These are phyloP conservation scores for Ectemnius cavifrons DNA, from an alignment of 2,888 invertebrate genomes.

Conservation along the genomic window DNA sequence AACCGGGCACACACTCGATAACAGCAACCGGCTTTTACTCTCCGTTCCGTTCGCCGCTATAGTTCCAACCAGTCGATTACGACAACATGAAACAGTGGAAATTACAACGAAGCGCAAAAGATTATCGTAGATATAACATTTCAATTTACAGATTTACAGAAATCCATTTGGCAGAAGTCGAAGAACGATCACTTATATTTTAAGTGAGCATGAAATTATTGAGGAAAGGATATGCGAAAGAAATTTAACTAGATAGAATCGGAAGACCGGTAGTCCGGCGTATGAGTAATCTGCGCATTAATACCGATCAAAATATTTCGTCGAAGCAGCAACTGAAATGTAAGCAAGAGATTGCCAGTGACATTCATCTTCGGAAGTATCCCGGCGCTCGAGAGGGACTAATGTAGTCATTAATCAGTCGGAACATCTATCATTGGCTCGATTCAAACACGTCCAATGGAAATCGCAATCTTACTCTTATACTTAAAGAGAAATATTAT, in stretches of 20 bases:
- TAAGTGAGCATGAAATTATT: too few relatives aligned
- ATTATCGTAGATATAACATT: too few relatives aligned
- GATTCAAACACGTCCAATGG: too few relatives aligned
- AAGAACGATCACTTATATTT: too few relatives aligned
- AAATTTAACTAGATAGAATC: neutral
- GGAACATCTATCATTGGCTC: neutral
- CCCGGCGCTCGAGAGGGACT: neutral
- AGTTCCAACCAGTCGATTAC: too few relatives aligned
- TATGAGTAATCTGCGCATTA: constrained; percentile 10
- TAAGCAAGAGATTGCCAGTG: neutral
- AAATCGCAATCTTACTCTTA: too few relatives aligned
- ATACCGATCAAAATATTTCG: constrained; percentile 5
- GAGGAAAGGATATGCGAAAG: too few relatives aligned
- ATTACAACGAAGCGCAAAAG: too few relatives aligned
- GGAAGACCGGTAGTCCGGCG: neutral
- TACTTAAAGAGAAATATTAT: too few relatives aligned
- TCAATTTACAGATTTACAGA: neutral
- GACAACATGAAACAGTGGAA: too few relatives aligned
- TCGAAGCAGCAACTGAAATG: neutral
- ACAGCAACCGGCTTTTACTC: neutral
- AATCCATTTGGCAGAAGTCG: too few relatives aligned
- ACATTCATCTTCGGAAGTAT: constrained; percentile 1
- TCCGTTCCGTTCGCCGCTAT: neutral
- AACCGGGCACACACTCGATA: constrained; percentile 36
- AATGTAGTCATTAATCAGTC: neutral